Evolutionary conservation across 2,113 vertebrate species (phyloP).

Genomic region (Scophthalmus maximus): DNA sequence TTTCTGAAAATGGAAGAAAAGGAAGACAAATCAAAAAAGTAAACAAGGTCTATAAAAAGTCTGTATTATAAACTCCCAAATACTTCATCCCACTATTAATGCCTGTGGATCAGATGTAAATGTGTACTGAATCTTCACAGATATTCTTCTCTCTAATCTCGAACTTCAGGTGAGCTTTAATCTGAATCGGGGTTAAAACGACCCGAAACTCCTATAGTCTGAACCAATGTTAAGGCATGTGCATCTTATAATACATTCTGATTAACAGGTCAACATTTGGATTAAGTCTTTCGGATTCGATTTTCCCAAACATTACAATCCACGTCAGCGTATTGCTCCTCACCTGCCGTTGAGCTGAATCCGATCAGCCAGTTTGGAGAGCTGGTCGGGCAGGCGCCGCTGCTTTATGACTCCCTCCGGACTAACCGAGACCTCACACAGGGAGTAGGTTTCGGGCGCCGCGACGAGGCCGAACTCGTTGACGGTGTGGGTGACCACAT

Average conservation of each 20-base stretch:
- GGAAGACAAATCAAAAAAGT: background rate
- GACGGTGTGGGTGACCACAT: conserved; percentile 91
- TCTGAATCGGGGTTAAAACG: too few relatives aligned
- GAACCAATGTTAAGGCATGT: too few relatives aligned
- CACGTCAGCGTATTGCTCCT: conserved; percentile 10
- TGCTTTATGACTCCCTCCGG: conserved; percentile 97
- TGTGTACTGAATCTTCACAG: too few relatives aligned
- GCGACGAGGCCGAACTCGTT: conserved; percentile 91
- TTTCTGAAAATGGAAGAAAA: background rate
- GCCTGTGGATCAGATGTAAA: too few relatives aligned
- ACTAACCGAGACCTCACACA: conserved; percentile 96
- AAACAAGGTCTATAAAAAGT: too few relatives aligned
- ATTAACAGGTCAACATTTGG: too few relatives aligned
- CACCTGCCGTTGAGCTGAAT: conserved; percentile 97
- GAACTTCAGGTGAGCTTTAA: too few relatives aligned
- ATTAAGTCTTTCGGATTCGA: background rate
- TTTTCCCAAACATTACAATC: background rate
- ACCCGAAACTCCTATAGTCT: too few relatives aligned
- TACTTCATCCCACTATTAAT: too few relatives aligned
- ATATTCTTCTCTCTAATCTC: too few relatives aligned
- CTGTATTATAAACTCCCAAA: too few relatives aligned
- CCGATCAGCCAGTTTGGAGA: conserved; percentile 95
- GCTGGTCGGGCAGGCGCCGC: conserved; percentile 92
- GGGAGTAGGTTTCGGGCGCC: conserved; percentile 89
- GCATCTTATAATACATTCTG: too few relatives aligned